Conservation (phyloP, 2,113 vertebrate species). For the Podarcis raffonei region DNA sequence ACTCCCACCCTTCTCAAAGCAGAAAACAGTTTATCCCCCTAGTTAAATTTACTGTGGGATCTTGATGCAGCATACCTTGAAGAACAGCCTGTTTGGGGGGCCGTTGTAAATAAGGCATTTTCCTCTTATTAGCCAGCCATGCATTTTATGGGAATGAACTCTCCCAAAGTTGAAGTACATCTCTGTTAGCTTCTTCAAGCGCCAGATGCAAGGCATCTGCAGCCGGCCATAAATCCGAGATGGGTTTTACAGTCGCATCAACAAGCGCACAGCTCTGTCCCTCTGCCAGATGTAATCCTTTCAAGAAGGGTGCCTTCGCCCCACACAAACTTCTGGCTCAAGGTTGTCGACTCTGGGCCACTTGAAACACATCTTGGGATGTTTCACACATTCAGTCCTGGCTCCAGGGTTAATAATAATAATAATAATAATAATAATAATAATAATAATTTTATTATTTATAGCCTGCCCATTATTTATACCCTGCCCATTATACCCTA, state of each 20-base stretch:
- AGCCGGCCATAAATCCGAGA: neutral
- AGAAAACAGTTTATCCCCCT: neutral
- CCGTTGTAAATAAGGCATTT: neutral
- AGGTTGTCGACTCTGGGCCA: neutral
- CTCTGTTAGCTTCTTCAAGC: neutral
- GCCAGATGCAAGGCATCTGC: neutral
- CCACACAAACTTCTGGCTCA: neutral
- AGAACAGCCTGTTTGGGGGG: neutral
- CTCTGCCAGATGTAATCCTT: neutral
- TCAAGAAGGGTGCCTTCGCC: neutral
- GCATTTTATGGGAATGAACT: conserved; percentile 10
- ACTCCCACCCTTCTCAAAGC: neutral
- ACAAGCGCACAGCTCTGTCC: neutral
- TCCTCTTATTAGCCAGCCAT: neutral
- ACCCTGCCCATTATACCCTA: no score
- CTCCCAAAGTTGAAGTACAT: neutral
- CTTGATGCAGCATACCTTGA: neutral
- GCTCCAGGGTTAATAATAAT: neutral
- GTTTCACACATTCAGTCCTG: neutral
- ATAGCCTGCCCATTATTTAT: no score
- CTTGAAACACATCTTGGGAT: neutral
- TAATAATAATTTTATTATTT: no score
- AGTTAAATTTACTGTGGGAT: neutral
- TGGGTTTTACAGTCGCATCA: neutral
- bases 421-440: no score